Evolutionary conservation across 2,888 invertebrate species (phyloP), one percentile per base, ranked within the genome.

Genomic region (Acanthosepion lycidas): DNA sequence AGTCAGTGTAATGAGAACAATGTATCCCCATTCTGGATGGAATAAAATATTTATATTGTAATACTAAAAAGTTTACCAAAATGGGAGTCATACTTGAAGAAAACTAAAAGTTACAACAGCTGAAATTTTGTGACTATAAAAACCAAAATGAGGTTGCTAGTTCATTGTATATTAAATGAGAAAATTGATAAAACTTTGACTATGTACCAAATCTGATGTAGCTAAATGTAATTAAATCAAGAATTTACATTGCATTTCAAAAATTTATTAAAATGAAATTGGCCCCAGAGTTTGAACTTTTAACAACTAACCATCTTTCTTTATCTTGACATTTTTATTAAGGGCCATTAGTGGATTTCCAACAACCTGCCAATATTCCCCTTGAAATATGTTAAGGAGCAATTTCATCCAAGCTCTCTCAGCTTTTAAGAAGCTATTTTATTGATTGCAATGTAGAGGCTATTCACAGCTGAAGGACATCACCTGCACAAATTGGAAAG

Each of bases 291-390:
- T 5, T 33, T 64, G 8, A 5, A 0, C 78, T n/a, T n/a, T 12
- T 12, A 15, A n/a, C n/a, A n/a, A 5, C n/a, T 12, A 78, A 78
- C n/a, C n/a, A n/a, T n/a, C 78, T 78, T 78, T 78, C 78, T 78
- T 33, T 2, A 12, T 33, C 78, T 78, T 78, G 78, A 78, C 78
- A n/a, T 78, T 78, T 78, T 78, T 78, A 78, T 78, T 78, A 78
- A 78, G 78, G 78, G 78, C 78, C 78, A 78, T 78, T 78, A 78
- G 78, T 33, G n/a, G n/a, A n/a, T n/a, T 78, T 78, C 78, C 78
- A 78, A 78, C 33, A n/a, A 78, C 78, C n/a, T 78, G 78, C 78
- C 78, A 78, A 78, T 78, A 78, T 78, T n/a, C 78, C 12, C 78
- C 78, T 78, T 78, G 33, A 78, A 78, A 78, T 78, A 33, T 33